Evolutionary conservation across 2,888 invertebrate species (phyloP).

Genomic region (Artemia sp.): DNA sequence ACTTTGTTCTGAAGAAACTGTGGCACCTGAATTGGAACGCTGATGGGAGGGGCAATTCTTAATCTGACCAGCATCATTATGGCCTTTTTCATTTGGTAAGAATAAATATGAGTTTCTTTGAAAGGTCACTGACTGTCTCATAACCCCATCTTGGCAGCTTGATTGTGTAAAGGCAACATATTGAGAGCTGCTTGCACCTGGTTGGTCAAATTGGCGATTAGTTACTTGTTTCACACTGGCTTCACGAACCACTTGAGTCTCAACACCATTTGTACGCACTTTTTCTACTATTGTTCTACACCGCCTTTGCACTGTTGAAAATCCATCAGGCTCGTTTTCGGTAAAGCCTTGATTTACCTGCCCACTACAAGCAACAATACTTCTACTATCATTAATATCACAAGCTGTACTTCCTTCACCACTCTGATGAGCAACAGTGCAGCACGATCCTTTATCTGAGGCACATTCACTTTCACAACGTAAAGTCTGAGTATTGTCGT

Average conservation of each 20-base stretch:
- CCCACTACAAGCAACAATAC: not conserved
- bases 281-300: conserved; percentile 18
- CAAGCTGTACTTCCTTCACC: not conserved
- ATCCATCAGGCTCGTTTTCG: not conserved
- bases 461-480: not conserved
- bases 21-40: not conserved
- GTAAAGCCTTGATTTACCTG: conserved; percentile 4
- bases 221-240: conserved; percentile 20
- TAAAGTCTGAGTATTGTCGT: not conserved
- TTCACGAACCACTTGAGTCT: conserved; percentile 21
- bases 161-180: conserved; percentile 20
- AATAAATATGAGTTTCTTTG: conserved; percentile 18
- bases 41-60: conserved; percentile 5
- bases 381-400: too few relatives aligned
- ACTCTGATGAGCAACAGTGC: not conserved
- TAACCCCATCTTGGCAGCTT: conserved; percentile 17
- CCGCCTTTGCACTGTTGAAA: conserved; percentile 17
- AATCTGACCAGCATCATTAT: not conserved
- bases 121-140: conserved; percentile 20
- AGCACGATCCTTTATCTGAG: not conserved
- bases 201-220: conserved; percentile 13
- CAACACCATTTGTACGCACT: conserved; percentile 17
- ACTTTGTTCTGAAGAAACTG: not conserved
- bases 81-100: conserved; percentile 14
- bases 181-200: conserved; percentile 13